Evolutionary conservation across 2,113 vertebrate genomes (phyloP).

Genomic region (Ciconia boyciana): DNA sequence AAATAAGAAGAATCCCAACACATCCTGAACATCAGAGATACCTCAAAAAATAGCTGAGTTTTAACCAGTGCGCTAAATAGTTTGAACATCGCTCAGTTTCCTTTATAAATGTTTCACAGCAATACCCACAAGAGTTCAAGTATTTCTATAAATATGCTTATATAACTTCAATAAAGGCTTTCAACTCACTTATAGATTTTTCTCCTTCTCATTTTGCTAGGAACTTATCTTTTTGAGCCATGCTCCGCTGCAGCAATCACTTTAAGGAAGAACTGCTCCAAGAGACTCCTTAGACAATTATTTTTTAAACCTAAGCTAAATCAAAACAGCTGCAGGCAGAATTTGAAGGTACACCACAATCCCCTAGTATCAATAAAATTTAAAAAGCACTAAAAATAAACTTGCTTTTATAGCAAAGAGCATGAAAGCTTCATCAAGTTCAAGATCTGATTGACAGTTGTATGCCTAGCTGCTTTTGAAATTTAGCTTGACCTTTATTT

Average conservation of each 20-base stretch:
- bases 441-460: background rate
- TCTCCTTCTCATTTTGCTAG: background rate
- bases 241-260: background rate
- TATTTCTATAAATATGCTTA: background rate
- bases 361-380: background rate
- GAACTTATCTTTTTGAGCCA: background rate
- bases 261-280: background rate
- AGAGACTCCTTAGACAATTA: background rate
- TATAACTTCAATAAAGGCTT: background rate
- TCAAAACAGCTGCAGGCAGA: background rate
- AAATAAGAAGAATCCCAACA: background rate
- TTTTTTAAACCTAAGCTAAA: background rate
- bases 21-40: too few species aligned
- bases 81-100: background rate
- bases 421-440: background rate
- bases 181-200: background rate
- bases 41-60: background rate
- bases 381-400: constrained; percentile 2
- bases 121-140: background rate
- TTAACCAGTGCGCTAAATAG: background rate
- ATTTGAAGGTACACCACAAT: background rate
- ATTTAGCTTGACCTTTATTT: background rate
- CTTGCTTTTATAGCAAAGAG: background rate
- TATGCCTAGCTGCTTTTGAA: background rate
- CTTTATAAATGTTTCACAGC: background rate